A percentile compares a stretch with the other conserved stretches of the same genome.
Evolutionary conservation across 53 echinoderm and acorn worm species (phyloP).

Genomic region (Hippasteria phrygiana): DNA sequence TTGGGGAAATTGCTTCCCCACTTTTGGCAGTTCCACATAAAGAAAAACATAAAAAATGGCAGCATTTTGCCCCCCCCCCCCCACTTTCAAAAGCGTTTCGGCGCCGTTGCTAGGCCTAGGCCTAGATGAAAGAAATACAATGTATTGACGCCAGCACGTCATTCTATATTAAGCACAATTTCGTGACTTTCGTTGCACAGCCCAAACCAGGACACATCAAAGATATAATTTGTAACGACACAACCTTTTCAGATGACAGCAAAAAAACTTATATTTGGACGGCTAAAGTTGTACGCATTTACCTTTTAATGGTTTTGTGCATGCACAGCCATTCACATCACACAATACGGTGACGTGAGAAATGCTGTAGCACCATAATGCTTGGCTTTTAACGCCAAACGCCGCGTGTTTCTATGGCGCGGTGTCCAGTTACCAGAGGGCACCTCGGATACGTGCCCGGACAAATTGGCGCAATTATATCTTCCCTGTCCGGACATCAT

Average conservation of each 20-base stretch:
- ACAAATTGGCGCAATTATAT: conserved; percentile 1
- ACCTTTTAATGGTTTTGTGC: background rate
- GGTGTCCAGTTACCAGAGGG: conserved; percentile 34
- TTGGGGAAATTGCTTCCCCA: too few species aligned
- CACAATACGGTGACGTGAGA: background rate
- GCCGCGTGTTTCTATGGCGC: background rate
- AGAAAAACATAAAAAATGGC: too few species aligned
- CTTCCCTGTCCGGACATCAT: background rate
- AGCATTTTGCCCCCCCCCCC: too few species aligned
- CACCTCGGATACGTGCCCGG: background rate
- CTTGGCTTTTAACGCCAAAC: background rate
- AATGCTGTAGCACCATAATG: background rate
- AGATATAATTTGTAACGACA: background rate
- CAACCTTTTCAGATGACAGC: background rate
- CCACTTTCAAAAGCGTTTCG: too few species aligned
- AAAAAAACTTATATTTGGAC: background rate
- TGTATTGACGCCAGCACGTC: too few species aligned
- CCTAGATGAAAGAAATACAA: too few species aligned
- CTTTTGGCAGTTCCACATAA: too few species aligned
- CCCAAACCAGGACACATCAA: background rate
- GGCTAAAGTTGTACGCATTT: background rate
- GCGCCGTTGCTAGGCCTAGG: too few species aligned
- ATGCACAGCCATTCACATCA: background rate
- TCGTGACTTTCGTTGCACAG: too few species aligned
- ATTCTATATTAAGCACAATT: too few species aligned